Conservation (phyloP, 2,113 vertebrate species). For the Struthio camelus region DNA sequence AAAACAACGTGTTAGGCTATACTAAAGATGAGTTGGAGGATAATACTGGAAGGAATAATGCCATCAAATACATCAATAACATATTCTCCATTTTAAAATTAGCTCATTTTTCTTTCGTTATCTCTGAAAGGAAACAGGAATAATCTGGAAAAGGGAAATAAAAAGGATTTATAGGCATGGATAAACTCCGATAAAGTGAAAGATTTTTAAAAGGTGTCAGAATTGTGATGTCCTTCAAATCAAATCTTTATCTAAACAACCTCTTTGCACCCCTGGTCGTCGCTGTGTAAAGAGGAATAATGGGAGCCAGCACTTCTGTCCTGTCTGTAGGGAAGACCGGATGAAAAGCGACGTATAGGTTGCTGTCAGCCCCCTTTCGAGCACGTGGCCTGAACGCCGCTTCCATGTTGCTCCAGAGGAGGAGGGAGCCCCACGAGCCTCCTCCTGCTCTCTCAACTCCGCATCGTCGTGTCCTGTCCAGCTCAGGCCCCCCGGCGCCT, state of each 20-base stretch:
- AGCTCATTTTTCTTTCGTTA: background rate
- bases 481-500: background rate
- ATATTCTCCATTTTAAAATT: background rate
- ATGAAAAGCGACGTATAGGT: background rate
- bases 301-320: accelerated
- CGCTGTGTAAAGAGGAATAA: background rate
- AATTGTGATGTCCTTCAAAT: background rate
- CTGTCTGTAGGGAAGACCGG: background rate
- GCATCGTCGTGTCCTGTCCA: too few relatives aligned
- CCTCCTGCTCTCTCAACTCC: background rate
- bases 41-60: slow-evolving; percentile 9
- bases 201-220: background rate
- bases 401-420: background rate
- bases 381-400: background rate
- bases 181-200: background rate
- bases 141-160: background rate
- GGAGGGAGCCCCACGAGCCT: background rate
- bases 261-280: background rate
- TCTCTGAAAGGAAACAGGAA: background rate
- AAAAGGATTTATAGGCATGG: background rate
- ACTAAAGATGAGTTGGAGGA: slow-evolving; percentile 20
- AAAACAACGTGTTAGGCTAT: slow-evolving; percentile 41
- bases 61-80: background rate
- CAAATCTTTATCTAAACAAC: background rate
- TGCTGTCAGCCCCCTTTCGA: background rate